These are phyloP conservation scores for Volucella inflata DNA, from an alignment of 2,888 invertebrate species.

Conservation along the genomic window DNA sequence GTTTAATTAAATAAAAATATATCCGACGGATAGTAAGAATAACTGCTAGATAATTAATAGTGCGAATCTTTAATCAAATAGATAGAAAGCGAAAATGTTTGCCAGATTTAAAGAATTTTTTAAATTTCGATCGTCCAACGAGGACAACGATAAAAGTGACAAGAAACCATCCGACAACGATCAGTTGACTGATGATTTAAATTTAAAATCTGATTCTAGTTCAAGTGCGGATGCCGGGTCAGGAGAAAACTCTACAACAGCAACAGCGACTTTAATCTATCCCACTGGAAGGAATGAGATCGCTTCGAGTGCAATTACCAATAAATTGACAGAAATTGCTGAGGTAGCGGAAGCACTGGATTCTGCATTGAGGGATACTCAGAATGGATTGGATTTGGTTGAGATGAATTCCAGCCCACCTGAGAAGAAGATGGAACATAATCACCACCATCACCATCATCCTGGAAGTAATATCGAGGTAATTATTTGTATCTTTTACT, in stretches of 20 bases:
- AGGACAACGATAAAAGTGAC: conserved; percentile 56
- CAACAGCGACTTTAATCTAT: conserved; percentile 77
- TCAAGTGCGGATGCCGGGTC: conserved; percentile 37
- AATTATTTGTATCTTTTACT: conserved; percentile 26
- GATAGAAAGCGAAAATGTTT: conserved; percentile 79
- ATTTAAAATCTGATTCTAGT: conserved; percentile 62
- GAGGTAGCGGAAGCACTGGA: conserved; percentile 88
- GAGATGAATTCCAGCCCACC: conserved; percentile 76
- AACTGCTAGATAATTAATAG: conserved; percentile 66
- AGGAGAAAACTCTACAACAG: conserved; percentile 22
- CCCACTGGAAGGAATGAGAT: conserved; percentile 85
- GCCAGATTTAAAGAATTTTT: conserved; percentile 82
- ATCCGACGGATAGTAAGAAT: conserved; percentile 61
- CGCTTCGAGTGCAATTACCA: conserved; percentile 88
- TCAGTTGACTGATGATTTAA: conserved; percentile 37
- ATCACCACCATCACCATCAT: conserved; percentile 44
- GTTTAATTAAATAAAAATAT: conserved; percentile 69
- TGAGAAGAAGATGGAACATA: conserved; percentile 80
- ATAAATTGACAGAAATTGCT: conserved; percentile 87
- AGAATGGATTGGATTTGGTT: conserved; percentile 78
- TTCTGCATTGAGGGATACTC: conserved; percentile 85
- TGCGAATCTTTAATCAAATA: conserved; percentile 74
- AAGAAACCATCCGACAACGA: conserved; percentile 19
- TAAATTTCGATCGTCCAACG: conserved; percentile 77
- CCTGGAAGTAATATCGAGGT: conserved; percentile 76